These are phyloP conservation scores for Eidolon dupreanum DNA, from an alignment of 2,797 vertebrate species.

Conservation along the genomic window DNA sequence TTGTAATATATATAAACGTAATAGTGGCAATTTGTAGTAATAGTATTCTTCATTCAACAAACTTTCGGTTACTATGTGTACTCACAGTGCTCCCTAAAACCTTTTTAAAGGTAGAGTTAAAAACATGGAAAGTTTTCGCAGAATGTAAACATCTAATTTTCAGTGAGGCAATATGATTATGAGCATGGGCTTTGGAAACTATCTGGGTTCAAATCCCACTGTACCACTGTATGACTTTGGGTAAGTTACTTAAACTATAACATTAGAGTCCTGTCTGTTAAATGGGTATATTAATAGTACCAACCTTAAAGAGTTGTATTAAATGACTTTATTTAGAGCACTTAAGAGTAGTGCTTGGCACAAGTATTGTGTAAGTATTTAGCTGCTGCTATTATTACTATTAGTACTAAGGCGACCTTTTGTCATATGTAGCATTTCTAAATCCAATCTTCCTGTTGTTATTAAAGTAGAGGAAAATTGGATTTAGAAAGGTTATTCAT, in stretches of 20 bases:
- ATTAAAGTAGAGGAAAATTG: neutral
- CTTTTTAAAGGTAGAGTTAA: neutral
- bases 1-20: neutral
- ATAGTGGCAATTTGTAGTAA: neutral
- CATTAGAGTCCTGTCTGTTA: neutral
- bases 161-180: neutral
- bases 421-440: neutral
- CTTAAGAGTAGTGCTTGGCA: neutral
- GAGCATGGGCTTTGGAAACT: neutral
- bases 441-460: neutral
- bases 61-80: neutral
- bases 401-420: neutral
- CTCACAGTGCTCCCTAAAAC: neutral
- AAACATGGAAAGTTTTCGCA: neutral
- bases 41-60: neutral
- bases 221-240: neutral
- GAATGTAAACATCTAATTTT: neutral
- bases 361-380: neutral
- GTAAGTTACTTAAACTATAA: neutral
- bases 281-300: neutral
- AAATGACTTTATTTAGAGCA: constrained; percentile 22
- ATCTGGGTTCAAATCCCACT: neutral
- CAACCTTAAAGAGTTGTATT: neutral
- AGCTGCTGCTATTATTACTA: neutral
- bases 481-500: neutral